Conservation (phyloP, 2,113 vertebrate species). For the Ellobius talpinus region DNA sequence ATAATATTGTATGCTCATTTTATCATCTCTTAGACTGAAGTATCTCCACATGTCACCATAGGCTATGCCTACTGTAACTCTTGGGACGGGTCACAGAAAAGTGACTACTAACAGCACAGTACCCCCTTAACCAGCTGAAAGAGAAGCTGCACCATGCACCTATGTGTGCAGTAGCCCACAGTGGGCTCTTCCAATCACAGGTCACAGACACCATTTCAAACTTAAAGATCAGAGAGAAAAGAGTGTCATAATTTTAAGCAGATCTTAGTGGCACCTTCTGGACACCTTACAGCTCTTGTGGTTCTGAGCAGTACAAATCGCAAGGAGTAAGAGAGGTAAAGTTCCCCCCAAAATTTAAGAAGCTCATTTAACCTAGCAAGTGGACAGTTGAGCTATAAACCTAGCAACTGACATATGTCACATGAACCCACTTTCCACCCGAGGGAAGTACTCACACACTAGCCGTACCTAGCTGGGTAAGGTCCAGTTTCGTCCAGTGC, state of each 20-base stretch:
- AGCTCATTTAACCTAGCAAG: background rate
- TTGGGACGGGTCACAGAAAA: rapidly evolving
- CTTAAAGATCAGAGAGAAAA: background rate
- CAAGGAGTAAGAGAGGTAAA: background rate
- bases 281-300: background rate
- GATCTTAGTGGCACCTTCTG: background rate
- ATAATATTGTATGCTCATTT: background rate
- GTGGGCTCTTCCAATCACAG: rapidly evolving
- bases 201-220: background rate
- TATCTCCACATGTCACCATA: rapidly evolving
- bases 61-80: background rate
- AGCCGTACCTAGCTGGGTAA: slow-evolving; percentile 95
- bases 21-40: background rate
- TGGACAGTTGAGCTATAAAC: rapidly evolving
- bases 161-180: background rate
- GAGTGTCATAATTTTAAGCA: too few relatives aligned
- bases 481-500: slow-evolving; percentile 95
- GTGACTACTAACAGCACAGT: rapidly evolving
- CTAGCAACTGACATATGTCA: rapidly evolving
- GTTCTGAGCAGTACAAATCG: background rate
- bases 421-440: background rate
- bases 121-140: rapidly evolving
- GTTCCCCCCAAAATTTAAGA: background rate
- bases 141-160: rapidly evolving
- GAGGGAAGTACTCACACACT: background rate